These are phyloP conservation scores for Lepidostoma basale DNA, from an alignment of 1,140 invertebrate species.

Conservation along the genomic window DNA sequence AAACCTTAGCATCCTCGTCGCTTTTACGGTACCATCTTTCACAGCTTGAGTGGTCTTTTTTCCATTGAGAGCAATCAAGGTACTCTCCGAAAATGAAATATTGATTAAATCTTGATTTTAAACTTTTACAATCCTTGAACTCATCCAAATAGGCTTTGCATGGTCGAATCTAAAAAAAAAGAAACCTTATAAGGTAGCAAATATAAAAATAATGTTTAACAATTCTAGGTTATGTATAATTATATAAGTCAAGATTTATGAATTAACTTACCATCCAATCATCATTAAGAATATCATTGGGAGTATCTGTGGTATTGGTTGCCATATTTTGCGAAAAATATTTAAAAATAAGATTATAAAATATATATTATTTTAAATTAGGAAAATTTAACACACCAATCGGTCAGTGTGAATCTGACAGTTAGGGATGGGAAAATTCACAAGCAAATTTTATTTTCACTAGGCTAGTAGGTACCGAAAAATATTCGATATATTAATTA, in stretches of 20 bases:
- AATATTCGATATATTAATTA: no score
- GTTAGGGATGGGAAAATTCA: no score
- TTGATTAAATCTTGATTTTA: constrained; percentile 81
- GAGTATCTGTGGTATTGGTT: not conserved
- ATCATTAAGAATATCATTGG: not conserved
- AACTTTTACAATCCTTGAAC: constrained; percentile 76
- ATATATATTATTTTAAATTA: not conserved
- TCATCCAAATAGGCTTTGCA: constrained; percentile 79
- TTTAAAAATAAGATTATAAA: not conserved
- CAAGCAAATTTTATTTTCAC: no score
- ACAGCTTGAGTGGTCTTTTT: constrained; percentile 78
- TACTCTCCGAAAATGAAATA: constrained; percentile 79
- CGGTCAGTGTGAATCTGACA: no score
- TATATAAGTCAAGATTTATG: not conserved
- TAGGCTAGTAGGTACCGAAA: no score
- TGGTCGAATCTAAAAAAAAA: constrained; percentile 66
- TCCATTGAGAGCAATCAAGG: constrained; percentile 78
- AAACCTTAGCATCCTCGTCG: constrained; percentile 70
- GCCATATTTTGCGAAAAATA: not conserved
- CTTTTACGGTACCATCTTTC: constrained; percentile 67
- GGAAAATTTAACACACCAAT: no score
- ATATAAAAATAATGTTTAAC: not conserved
- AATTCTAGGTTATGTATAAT: not conserved
- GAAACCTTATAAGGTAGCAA: not conserved
- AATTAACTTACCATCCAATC: constrained; percentile 22